Base-by-base conservation (phyloP, 2,888 invertebrate species). In the Dryobota labecula region DNA sequence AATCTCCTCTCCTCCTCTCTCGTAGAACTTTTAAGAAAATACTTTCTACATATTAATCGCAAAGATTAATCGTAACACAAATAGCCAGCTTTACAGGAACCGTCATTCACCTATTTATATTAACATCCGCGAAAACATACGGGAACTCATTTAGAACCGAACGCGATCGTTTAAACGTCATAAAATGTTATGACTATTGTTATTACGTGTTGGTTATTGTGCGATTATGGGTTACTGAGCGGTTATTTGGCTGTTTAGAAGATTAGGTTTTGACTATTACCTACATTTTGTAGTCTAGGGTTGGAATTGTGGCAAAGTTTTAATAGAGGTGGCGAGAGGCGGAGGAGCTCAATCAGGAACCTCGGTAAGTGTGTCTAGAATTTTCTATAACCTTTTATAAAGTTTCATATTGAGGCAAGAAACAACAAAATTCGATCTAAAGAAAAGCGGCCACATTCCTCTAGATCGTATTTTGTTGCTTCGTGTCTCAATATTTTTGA, bases 131-230 rank as follows among this genome's bases (percentile, higher is more conserved):
- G 4, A 51, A 76, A 80, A 65, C 43, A 67, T n/a, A 76, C 47
- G 56, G 51, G 11, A 33, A 15, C n/a, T 4, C 56, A 53, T 75
- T 75, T 5, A 27, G 41, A 60, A 20, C 18, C 9, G 15, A 65
- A 45, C 47, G 68, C 43, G 36, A 27, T n/a, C 43, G 62, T 63
- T 53, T 64, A 27, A 47, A 53, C 20, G 30, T n/a, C 78, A 66
- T 74, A 58, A 78, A 75, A 70, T 15, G 36, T 79, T 79, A 79
- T 51, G 66, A 53, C 5, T 63, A 75, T 24, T 60, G 75, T 75
- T 70, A 70, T 79, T 43, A 27, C n/a, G 15, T 27, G 60, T n/a
- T 45, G 24, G 49, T 63, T 58, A 66, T 57, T 68, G 74, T 73
- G 41, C 15, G 9, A 53, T 74, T 60, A 73, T 51, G 15, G 41